Conservation (phyloP, 2,797 vertebrate genomes). For the Sebastes miniatus region DNA sequence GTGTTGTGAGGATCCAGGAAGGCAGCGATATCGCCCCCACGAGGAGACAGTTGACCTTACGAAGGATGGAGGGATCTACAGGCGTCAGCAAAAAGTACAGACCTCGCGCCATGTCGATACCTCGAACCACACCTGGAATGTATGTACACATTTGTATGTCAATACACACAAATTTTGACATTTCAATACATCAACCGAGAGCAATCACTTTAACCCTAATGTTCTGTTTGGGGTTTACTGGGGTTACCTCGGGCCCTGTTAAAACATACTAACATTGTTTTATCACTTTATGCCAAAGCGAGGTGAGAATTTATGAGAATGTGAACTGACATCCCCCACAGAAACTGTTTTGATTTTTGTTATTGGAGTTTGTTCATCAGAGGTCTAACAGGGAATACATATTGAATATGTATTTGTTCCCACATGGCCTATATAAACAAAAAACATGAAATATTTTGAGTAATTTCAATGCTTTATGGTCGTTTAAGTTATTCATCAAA, state of each 20-base stretch:
- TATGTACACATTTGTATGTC: neutral
- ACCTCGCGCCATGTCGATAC: constrained; percentile 87
- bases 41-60: constrained; percentile 91
- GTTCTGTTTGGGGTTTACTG: no score
- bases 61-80: constrained; percentile 82
- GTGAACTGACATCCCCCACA: neutral
- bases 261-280: neutral
- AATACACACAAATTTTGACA: neutral
- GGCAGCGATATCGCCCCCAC: constrained; percentile 88
- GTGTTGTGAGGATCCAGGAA: constrained; percentile 84
- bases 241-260: neutral
- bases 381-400: neutral
- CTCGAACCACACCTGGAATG: constrained; percentile 89
- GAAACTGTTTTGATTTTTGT: neutral
- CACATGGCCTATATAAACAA: neutral
- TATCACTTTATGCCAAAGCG: no score
- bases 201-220: neutral
- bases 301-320: neutral
- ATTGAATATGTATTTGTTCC: neutral
- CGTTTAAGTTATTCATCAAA: neutral
- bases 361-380: neutral
- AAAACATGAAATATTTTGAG: neutral
- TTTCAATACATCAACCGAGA: neutral
- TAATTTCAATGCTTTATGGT: neutral
- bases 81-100: constrained; percentile 91